These are phyloP conservation scores for Heterotilapia buettikoferi DNA, from an alignment of 2,113 vertebrate genomes.

Conservation along the genomic window DNA sequence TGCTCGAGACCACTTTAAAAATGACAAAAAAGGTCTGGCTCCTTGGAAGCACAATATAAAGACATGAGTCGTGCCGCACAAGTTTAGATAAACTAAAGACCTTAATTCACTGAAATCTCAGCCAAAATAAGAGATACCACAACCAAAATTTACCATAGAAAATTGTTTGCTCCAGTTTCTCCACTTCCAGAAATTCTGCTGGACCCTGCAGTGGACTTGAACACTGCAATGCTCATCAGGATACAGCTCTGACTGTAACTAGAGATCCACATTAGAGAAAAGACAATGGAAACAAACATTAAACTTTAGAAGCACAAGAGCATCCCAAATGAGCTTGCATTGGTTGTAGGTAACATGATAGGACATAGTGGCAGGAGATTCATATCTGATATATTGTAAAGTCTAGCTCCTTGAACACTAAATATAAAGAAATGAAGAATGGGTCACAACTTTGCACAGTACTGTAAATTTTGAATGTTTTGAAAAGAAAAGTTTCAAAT, in stretches of 20 bases:
- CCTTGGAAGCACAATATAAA: too few species aligned
- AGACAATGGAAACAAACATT: background rate
- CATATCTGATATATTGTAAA: background rate
- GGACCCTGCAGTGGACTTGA: background rate
- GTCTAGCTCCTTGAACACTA: background rate
- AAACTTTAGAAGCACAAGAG: background rate
- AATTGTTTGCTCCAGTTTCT: background rate
- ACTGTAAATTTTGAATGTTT: background rate
- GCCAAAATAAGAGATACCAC: background rate
- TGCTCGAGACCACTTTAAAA: too few species aligned
- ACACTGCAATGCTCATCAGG: background rate
- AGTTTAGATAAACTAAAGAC: background rate
- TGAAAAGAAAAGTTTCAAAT: too few species aligned
- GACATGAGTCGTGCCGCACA: background rate
- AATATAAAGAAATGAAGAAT: background rate
- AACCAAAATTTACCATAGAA: background rate
- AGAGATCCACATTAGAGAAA: background rate
- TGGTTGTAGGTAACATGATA: background rate
- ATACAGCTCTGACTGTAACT: background rate
- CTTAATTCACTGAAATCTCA: background rate
- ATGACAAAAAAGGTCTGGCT: too few species aligned
- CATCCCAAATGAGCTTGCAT: background rate
- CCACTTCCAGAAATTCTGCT: background rate
- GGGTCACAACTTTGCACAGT: background rate
- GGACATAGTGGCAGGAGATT: background rate